These are phyloP conservation scores for Melanotaenia nigrans DNA, from an alignment of 2,797 vertebrate genomes.

Conservation along the genomic window DNA sequence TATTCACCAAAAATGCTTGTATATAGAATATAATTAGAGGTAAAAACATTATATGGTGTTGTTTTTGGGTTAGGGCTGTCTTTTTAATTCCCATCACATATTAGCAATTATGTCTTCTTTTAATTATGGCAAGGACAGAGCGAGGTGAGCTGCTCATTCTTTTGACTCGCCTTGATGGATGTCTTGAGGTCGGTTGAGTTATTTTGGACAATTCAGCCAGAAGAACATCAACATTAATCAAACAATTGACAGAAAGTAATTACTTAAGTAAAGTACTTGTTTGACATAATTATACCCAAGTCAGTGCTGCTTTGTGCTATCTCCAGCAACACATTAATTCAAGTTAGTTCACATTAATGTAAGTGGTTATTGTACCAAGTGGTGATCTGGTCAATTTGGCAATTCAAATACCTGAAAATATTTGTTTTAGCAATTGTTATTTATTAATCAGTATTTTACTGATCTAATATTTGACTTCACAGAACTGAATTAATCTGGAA, in stretches of 20 bases:
- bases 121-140: background rate
- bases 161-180: background rate
- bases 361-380: background rate
- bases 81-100: background rate
- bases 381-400: background rate
- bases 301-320: background rate
- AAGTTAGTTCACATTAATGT: background rate
- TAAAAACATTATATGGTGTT: background rate
- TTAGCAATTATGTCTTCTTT: background rate
- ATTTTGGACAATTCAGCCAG: background rate
- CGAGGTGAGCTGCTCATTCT: background rate
- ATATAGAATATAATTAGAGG: background rate
- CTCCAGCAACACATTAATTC: background rate
- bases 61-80: background rate
- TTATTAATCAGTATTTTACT: background rate
- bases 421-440: background rate
- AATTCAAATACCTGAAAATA: too few species aligned
- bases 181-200: background rate
- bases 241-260: constrained; percentile 1
- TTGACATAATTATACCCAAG: background rate
- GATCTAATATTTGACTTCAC: background rate
- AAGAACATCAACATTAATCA: constrained; percentile 1
- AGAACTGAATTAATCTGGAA: background rate
- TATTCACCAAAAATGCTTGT: background rate
- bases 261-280: background rate